Evolutionary conservation across 2,797 vertebrate genomes (phyloP).

Genomic region (Antrozous pallidus): DNA sequence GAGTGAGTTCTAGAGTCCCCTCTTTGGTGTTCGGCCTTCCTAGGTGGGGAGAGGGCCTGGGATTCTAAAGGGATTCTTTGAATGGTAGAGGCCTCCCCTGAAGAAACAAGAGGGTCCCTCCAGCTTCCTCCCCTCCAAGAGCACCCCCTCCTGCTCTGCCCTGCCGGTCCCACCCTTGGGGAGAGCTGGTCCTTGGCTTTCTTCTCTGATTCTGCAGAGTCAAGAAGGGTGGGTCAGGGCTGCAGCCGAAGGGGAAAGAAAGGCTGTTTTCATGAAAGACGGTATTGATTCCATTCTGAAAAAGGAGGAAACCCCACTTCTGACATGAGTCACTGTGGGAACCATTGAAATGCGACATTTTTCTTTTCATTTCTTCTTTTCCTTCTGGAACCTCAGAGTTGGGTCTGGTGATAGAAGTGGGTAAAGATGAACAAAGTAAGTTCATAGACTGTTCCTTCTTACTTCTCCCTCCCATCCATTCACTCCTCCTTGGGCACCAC

Average conservation of each 20-base stretch:
- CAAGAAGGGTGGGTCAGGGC: neutral
- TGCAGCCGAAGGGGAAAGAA: neutral
- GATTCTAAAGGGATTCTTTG: neutral
- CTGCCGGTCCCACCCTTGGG: fast-evolving
- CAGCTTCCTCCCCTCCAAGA: neutral
- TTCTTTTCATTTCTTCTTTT: neutral
- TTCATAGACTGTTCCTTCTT: neutral
- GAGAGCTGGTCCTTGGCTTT: neutral
- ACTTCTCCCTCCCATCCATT: neutral
- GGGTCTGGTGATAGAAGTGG: neutral
- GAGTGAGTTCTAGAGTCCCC: neutral
- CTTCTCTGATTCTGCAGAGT: neutral
- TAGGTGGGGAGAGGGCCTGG: neutral
- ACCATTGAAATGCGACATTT: neutral
- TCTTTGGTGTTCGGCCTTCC: neutral
- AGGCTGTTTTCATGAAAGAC: neutral
- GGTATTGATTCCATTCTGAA: neutral
- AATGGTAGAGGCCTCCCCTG: neutral
- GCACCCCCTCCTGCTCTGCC: neutral
- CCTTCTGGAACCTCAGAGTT: neutral
- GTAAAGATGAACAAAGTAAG: neutral
- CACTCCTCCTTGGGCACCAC: neutral
- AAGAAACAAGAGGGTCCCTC: neutral
- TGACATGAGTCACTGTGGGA: constrained; percentile 8
- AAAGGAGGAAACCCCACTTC: neutral